Evolutionary conservation across 1,140 invertebrate species (phyloP), one percentile per base, ranked within the genome.

Genomic region (Drosophila biarmipes): DNA sequence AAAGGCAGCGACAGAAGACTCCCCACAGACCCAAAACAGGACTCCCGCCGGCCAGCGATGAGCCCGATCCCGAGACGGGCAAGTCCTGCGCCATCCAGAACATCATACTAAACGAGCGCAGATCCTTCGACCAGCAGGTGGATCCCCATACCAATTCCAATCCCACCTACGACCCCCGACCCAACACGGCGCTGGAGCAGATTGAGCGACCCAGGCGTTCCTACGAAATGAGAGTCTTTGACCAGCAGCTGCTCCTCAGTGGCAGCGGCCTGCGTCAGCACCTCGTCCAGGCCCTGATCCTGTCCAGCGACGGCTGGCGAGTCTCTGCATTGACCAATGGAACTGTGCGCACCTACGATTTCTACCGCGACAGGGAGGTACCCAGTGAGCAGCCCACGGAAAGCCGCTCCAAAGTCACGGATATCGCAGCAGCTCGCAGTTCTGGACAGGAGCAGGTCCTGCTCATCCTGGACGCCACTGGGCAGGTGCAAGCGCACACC

Each of bases 81-180:
- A 92, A 92, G 71, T 92, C 91, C 7, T 92, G 91, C 48, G 91
- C 91, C 49, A 92, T 92, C 42, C 91, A 92, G 59, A 92, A 92
- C 35, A 92, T 92, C 15, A 87, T 92, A 27, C 77, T 90, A 6
- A 91, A 90, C 53, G 90, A 91, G 27, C 78, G 90, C 10, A 77
- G 78, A 37, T 78, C 78, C 14, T 89, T 84, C 27, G 80, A 92
- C 15, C 63, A 84, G 15, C 63, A 76, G 35, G 35, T 71, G 58
- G 29, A 56, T 34, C 15, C 15, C 6, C 3, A 17, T 12, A 31
- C 2, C 6, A 10, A 17, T 12, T 31, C 2, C 21, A 48, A 12
- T 12, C 24, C 6, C 15, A 42, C 24, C 46, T 74, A 53, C 24
- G 78, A 78, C n/a, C 19, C 29, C 14, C 63, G 86, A 2, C 87